Conservation (phyloP, 2,797 vertebrate species). For the Momotus momota region DNA sequence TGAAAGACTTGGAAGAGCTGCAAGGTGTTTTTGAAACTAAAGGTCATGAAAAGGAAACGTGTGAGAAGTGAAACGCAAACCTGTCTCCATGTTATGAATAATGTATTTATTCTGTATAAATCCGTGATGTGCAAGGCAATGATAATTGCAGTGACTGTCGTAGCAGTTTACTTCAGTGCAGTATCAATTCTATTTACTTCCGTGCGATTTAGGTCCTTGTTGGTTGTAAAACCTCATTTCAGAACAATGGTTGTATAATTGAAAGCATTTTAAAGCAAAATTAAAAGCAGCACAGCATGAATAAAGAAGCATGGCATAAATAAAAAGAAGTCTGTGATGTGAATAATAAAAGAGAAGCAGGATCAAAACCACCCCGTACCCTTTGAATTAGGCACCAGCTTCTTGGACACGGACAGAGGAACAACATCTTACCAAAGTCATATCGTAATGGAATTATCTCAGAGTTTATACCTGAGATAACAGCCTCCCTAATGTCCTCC, state of each 20-base stretch:
- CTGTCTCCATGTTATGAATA: background rate
- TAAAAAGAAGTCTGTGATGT: background rate
- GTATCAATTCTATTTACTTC: background rate
- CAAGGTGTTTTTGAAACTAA: background rate
- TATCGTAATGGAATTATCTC: background rate
- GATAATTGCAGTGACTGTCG: background rate
- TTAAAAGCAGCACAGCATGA: constrained; percentile 41
- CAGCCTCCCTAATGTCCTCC: background rate
- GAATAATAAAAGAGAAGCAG: background rate
- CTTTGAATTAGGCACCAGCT: background rate
- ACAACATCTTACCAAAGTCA: background rate
- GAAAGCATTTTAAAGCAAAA: constrained; percentile 58
- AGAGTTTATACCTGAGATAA: background rate
- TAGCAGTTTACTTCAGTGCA: background rate
- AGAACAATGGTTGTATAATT: constrained; percentile 15
- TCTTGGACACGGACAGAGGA: background rate
- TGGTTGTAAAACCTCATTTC: constrained; percentile 2
- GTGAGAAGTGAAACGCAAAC: constrained; percentile 3
- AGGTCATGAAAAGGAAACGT: background rate
- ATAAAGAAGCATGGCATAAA: constrained; percentile 36
- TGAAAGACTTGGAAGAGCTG: constrained; percentile 43
- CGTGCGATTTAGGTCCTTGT: background rate
- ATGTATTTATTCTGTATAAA: background rate
- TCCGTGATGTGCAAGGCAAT: background rate
- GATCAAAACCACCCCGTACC: background rate